Evolutionary conservation across 2,113 vertebrate genomes (phyloP), one percentile per base, ranked within the genome.

Genomic region (Casuarius casuarius): DNA sequence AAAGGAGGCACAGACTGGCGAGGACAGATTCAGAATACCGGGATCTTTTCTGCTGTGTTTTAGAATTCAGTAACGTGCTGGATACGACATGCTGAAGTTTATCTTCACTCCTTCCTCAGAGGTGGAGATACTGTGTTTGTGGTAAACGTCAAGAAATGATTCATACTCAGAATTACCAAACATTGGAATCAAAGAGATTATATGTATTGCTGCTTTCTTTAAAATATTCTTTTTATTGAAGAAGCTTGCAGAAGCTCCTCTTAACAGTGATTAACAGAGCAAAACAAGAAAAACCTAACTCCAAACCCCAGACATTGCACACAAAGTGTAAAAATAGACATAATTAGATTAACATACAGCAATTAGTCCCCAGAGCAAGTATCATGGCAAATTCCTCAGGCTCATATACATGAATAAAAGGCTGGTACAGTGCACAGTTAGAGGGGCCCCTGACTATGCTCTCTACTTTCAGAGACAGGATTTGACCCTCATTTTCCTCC

Each of bases 401-500:
- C 28, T 90, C 76, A 51, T 44, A 40, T 29, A 6, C 35, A 12
- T 48, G 25, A 84, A 84, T 48, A 56, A 77, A 73, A 91, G 91
- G 12, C 82, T 38, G 67, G 51, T 77, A 56, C 0, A 63, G 11
- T 52, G 35, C 49, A n/a, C 18, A 61, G 56, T 52, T 74, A 66
- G 42, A 88, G 86, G 52, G 71, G 51, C 25, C 8, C 54, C 31
- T 3, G 7, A 42, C 67, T 78, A 33, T 16, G 28, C 12, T 71
- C 29, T 77, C 20, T 79, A 59, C 52, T 86, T 87, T 92, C n/a
- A 85, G 82, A 67, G 19, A 58, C 26, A 84, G 89, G 67, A 65
- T 94, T 92, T 91, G 58, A 89, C 81, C 46, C 71, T 87, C 23
- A 38, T 94, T 95, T 94, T 82, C 59, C 59, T 70, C 33, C 29